Evolutionary conservation across 2,113 vertebrate species (phyloP).

Genomic region (Atrichornis clamosus): DNA sequence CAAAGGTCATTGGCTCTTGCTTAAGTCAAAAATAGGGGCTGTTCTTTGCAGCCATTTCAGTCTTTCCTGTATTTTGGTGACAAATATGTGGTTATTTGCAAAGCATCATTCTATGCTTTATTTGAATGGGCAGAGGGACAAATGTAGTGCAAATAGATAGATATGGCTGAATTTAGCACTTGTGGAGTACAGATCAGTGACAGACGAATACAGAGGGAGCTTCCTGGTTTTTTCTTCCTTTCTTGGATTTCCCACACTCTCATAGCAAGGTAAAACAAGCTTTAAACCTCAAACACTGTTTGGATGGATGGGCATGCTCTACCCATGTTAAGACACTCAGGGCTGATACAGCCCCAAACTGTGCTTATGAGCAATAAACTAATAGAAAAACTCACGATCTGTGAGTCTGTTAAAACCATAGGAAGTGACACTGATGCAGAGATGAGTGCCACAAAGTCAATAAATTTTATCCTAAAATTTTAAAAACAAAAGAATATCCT

Average conservation of each 20-base stretch:
- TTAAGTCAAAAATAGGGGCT: background rate
- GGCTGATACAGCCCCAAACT: background rate
- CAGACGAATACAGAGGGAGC: fast-evolving
- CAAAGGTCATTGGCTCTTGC: background rate
- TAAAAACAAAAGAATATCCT: background rate
- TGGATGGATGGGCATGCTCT: background rate
- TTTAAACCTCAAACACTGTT: background rate
- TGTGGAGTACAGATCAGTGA: background rate
- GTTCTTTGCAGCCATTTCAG: background rate
- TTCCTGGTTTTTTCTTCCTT: background rate
- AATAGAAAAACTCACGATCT: background rate
- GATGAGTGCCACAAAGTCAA: background rate
- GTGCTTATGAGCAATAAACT: background rate
- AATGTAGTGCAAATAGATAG: background rate
- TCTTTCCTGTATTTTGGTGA: background rate
- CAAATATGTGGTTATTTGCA: background rate
- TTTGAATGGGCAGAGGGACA: background rate
- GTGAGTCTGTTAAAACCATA: background rate
- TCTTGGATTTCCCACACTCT: background rate
- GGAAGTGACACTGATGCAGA: background rate
- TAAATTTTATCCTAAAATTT: background rate
- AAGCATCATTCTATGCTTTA: background rate
- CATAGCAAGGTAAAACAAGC: background rate
- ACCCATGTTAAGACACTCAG: background rate
- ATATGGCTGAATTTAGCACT: background rate